Conservation (phyloP, 1,140 invertebrate genomes). For the Atta cephalotes region DNA sequence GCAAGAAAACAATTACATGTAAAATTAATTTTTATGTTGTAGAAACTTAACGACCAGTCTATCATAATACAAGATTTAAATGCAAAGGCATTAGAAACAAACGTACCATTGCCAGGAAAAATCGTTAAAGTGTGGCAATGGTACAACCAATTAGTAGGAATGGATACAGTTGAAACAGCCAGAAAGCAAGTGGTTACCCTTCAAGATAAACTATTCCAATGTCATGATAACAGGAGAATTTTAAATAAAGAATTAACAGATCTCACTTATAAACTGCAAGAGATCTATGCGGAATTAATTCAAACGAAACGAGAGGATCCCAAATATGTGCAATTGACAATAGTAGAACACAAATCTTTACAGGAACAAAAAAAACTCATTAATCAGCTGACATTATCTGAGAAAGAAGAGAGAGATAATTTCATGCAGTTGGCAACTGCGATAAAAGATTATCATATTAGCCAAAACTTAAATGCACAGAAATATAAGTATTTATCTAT, state of each 20-base stretch:
- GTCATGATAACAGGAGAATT: constrained; percentile 78
- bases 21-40: constrained; percentile 53
- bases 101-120: constrained; percentile 76
- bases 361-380: constrained; percentile 80
- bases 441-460: constrained; percentile 85
- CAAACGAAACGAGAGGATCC: constrained; percentile 82
- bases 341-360: constrained; percentile 81
- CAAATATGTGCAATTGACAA: constrained; percentile 83
- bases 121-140: constrained; percentile 82
- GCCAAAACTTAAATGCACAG: constrained; percentile 81
- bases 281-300: constrained; percentile 82
- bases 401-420: constrained; percentile 81
- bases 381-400: constrained; percentile 76
- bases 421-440: constrained; percentile 83
- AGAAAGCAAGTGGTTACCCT: constrained; percentile 80
- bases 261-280: constrained; percentile 80
- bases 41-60: constrained; percentile 78
- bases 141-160: constrained; percentile 83
- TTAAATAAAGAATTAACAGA: constrained; percentile 72
- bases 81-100: constrained; percentile 68
- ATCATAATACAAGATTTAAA: constrained; percentile 80
- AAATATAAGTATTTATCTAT: constrained; percentile 84
- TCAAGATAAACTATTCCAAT: constrained; percentile 82
- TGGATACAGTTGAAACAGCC: constrained; percentile 80
- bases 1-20: not conserved